Evolutionary conservation across 2,797 vertebrate genomes (phyloP), one percentile per base, ranked within the genome.

Genomic region (Trachops cirrhosus): DNA sequence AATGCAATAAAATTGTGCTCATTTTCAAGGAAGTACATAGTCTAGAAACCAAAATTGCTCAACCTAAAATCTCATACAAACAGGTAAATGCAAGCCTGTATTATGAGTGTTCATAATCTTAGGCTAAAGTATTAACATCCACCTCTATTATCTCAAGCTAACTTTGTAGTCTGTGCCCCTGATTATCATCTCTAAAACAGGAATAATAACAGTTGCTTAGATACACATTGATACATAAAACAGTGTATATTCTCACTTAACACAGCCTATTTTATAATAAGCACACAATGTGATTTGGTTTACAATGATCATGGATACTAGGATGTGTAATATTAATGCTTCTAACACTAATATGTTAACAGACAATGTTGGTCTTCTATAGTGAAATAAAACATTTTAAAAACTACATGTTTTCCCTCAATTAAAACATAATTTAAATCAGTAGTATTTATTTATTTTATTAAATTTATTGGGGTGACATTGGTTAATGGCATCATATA

Each of bases 21-120:
- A 89, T 87, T 89, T 83, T 94, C 32, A 86, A 88, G 62, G 9
- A 18, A 44, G 9, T 91, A 89, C 14, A 73, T 8, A 48, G 3
- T 46, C 21, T 86, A 93, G 37, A 89, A 91, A 74, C 0, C 16
- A 95, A 70, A 87, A 79, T 57, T 75, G 26, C 9, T 70, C 26
- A 41, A 6, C 2, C 34, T 93, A 39, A 83, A 79, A 70, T 2
- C 10, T 54, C 37, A 46, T 73, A 85, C 14, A 71, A 75, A 68
- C 0, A 77, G 10, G 32, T 54, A 80, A 90, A 32, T 71, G 24
- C 15, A 94, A 24, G 1, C n/a, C 18, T 67, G 9, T 48, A 9
- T 39, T 41, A 41, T 19, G 2, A 67, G 2, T 21, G 22, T 19
- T 88, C 62, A 62, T 39, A 32, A 52, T 12, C 37, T 48, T 77